Conservation (phyloP, 2,113 vertebrate genomes). For the Leptobrachium leishanense region DNA sequence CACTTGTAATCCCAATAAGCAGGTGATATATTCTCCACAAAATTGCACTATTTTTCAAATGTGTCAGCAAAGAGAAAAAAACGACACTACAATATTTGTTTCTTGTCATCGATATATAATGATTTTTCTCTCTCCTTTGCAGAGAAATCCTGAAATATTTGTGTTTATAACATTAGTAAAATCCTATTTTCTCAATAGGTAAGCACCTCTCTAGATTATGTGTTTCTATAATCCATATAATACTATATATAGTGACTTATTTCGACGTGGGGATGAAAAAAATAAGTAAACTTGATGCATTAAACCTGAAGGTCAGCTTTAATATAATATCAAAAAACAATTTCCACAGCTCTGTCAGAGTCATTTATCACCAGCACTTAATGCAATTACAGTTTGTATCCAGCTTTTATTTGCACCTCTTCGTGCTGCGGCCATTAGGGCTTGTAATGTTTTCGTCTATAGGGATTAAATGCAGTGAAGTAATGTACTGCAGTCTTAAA, state of each 20-base stretch:
- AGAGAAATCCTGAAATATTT: background rate
- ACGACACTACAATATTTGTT: constrained; percentile 20
- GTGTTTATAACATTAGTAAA: constrained; percentile 5
- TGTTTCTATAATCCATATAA: background rate
- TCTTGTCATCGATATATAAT: constrained; percentile 36
- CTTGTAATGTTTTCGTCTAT: constrained; percentile 40
- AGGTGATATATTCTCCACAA: background rate
- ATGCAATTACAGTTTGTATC: constrained; percentile 73
- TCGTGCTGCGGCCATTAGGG: constrained; percentile 55
- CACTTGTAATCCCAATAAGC: background rate
- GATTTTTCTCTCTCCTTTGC: constrained; percentile 34
- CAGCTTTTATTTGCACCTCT: constrained; percentile 59
- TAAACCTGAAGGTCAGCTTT: constrained; percentile 81
- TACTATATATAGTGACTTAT: constrained; percentile 34
- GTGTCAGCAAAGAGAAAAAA: constrained; percentile 3
- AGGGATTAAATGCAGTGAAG: constrained; percentile 29
- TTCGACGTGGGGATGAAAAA: constrained; percentile 52
- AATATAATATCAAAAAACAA: constrained; percentile 80
- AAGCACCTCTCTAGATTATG: constrained; percentile 42
- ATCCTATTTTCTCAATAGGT: constrained; percentile 2
- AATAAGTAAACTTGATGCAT: constrained; percentile 70
- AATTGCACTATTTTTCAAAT: constrained; percentile 28
- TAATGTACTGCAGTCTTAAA: constrained; percentile 34
- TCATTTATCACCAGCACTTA: constrained; percentile 80
- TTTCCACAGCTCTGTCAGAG: constrained; percentile 78